Evolutionary conservation across 2,797 vertebrate species (phyloP).

Genomic region (Falco berigora): DNA sequence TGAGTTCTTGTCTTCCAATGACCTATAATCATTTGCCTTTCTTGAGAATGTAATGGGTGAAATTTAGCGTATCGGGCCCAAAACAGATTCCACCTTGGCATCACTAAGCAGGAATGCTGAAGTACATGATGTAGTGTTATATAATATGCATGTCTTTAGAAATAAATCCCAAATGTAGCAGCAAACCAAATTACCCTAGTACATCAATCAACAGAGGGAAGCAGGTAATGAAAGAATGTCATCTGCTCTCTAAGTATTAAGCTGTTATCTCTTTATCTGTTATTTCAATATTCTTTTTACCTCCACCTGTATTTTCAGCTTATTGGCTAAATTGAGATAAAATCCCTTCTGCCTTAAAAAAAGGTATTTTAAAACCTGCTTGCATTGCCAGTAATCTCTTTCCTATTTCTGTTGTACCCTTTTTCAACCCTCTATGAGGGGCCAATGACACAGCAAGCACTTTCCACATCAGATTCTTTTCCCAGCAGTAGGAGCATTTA

Average conservation of each 20-base stretch:
- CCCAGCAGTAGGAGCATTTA: not conserved
- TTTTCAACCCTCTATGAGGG: not conserved
- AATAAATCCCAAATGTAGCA: not conserved
- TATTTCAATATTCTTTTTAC: not conserved
- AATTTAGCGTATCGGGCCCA: not conserved
- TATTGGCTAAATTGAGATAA: not conserved
- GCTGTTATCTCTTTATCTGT: not conserved
- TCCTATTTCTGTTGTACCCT: accelerated
- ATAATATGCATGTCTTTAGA: not conserved
- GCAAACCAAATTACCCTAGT: not conserved
- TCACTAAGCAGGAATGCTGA: not conserved
- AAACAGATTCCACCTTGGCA: not conserved
- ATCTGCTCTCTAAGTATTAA: not conserved
- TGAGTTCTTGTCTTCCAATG: not conserved
- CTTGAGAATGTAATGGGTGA: not conserved
- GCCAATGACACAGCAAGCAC: not conserved
- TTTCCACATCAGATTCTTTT: not conserved
- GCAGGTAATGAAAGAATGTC: not conserved
- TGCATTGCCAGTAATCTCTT: not conserved
- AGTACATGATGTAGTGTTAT: not conserved
- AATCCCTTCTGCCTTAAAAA: not conserved
- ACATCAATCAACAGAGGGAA: not conserved
- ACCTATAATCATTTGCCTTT: not conserved
- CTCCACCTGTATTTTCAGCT: not conserved
- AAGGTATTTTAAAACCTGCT: not conserved